Base-by-base conservation (phyloP, 2,888 invertebrate genomes). In the Watsonalla cultraria region DNA sequence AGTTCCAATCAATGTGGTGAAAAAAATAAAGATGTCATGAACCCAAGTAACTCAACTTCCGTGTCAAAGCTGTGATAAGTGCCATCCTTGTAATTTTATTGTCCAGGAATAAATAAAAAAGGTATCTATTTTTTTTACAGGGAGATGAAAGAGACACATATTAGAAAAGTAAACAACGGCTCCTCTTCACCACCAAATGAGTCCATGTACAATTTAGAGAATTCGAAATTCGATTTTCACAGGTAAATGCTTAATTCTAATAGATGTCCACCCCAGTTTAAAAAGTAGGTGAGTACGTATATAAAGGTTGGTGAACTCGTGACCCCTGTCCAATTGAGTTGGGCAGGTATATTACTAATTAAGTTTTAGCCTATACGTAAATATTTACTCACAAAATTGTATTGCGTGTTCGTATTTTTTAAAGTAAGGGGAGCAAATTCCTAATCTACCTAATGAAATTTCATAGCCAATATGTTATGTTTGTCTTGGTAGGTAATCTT, bases 101-200 rank as follows among this genome's bases (percentile, higher is more conserved):
- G 15, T 14, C 14, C 8, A 46, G 46, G 8, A 46, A 11, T 11
- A 45, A 45, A 54, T 46, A 11, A 42, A 37, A 46, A 47, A 45
- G 15, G 34, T 51, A 52, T 48, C 46, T 49, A 51, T 7, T 14
- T 54, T 54, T 55, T 51, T 78, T 80, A 51, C 69, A 90, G 90
- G 74, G 84, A 87, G 79, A 83, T 90, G 76, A 89, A 89, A 78
- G 85, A 89, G 64, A 86, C 88, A 8, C 86, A 84, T 58, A 86
- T 90, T 54, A 74, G 66, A 60, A 80, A 78, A 52, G 73, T 64
- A 51, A 76, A 66, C 59, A 75, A 64, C 54, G 77, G 78, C 48
- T 65, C 74, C 5, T 68, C 77, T 51, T 65, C 79, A 13, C 65
- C 64, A 35, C 51, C 69, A 14, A 78, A 81, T 37, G 75, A 76